phyloP scores from a whole-genome alignment of 2,888 invertebrate species.

The Campopleginae sp. region DNA sequence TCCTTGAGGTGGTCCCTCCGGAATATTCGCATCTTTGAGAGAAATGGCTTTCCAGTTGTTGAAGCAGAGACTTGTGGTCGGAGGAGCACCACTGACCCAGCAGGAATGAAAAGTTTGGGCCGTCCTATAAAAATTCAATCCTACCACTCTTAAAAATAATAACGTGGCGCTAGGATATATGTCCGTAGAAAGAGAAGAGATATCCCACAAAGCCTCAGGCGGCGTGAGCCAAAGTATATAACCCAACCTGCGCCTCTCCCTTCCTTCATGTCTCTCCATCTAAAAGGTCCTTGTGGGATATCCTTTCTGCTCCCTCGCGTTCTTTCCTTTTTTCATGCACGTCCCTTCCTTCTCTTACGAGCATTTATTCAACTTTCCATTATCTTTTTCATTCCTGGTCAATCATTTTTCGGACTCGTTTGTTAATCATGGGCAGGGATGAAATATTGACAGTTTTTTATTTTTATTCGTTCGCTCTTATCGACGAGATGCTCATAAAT shows the following conservation, averaged over 20 bases:
- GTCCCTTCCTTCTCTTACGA: background rate
- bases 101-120: slow-evolving; percentile 71
- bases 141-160: slow-evolving; percentile 80
- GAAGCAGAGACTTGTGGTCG: slow-evolving; percentile 25
- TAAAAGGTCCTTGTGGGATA: slow-evolving; percentile 48
- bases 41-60: slow-evolving; percentile 29
- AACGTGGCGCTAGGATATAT: slow-evolving; percentile 74
- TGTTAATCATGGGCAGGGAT: background rate
- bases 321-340: slow-evolving; percentile 25
- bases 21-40: slow-evolving; percentile 29
- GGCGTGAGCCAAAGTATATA: slow-evolving; percentile 40
- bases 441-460: background rate
- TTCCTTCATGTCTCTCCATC: slow-evolving; percentile 54
- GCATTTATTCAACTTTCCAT: background rate
- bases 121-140: slow-evolving; percentile 81
- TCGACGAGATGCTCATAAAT: background rate
- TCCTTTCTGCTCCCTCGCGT: slow-evolving; percentile 27
- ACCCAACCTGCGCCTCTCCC: slow-evolving; percentile 52
- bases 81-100: slow-evolving; percentile 76
- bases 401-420: slow-evolving; percentile 6
- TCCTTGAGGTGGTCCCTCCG: slow-evolving; percentile 26
- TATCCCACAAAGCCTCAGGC: slow-evolving; percentile 49
- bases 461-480: background rate
- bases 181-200: slow-evolving; percentile 43
- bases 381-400: slow-evolving; percentile 10